Percentiles rank a stretch among this genome's conserved stretches.
Conservation (phyloP, 1,140 invertebrate genomes). For the Sinonovacula constricta region DNA sequence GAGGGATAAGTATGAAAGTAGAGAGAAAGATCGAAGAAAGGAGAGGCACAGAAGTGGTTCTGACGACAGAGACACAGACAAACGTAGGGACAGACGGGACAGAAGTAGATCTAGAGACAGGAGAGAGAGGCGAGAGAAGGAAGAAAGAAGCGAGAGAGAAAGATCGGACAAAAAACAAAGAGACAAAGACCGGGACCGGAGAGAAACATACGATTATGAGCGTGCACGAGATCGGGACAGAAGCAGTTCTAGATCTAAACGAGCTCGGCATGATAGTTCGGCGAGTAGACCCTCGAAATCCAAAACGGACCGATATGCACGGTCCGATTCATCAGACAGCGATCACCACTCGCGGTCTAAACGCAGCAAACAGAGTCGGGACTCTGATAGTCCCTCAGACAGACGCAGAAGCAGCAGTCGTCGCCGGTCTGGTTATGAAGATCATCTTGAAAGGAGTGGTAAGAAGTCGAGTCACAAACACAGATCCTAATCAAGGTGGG, state of each 20-base stretch:
- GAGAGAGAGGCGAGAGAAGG: constrained; percentile 26
- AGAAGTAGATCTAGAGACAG: constrained; percentile 38
- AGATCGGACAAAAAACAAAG: background rate
- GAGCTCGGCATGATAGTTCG: background rate
- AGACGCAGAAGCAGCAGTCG: constrained; percentile 31
- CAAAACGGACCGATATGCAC: constrained; percentile 57
- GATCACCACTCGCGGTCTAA: constrained; percentile 48
- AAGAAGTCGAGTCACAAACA: constrained; percentile 74
- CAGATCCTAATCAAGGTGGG: constrained; percentile 74
- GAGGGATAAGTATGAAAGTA: constrained; percentile 38
- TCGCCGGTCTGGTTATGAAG: constrained; percentile 56
- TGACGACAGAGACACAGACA: background rate
- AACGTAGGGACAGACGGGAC: constrained; percentile 2
- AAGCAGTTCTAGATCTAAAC: constrained; percentile 12
- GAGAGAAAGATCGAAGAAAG: constrained; percentile 16
- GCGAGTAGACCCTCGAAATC: constrained; percentile 54
- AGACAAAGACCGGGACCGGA: constrained; percentile 5
- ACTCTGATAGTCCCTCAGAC: constrained; percentile 16
- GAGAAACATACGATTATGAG: constrained; percentile 28
- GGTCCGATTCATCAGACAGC: constrained; percentile 62
- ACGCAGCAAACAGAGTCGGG: constrained; percentile 27
- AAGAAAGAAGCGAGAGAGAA: constrained; percentile 6
- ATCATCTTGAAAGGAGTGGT: constrained; percentile 61
- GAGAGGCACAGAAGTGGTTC: constrained; percentile 22
- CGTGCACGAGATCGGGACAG: background rate